Evolutionary conservation across 35 echinoderm and acorn worm species (phyloP).

Genomic region (Stichopus chloronotus): DNA sequence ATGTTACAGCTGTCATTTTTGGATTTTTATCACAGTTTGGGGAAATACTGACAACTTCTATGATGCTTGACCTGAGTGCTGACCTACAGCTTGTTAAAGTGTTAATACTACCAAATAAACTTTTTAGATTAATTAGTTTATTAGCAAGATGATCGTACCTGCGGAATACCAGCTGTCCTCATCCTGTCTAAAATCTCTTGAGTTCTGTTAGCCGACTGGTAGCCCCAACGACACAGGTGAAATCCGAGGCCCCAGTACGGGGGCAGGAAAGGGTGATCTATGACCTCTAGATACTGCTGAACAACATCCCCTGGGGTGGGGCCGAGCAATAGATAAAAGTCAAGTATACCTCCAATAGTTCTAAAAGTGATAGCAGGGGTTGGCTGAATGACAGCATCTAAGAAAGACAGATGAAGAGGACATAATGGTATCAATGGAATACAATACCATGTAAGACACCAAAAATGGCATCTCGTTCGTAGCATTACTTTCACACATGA

Average conservation of each 20-base stretch:
- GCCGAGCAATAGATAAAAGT: constrained; percentile 95
- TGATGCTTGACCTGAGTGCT: too few relatives aligned
- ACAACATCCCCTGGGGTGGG: constrained; percentile 79
- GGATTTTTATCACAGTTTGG: too few relatives aligned
- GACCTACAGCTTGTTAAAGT: too few relatives aligned
- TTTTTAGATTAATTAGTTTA: too few relatives aligned
- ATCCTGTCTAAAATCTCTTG: constrained; percentile 81
- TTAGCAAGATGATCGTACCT: constrained; percentile 53
- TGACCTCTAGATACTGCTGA: constrained; percentile 89
- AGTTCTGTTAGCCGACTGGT: constrained; percentile 79
- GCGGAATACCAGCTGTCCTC: constrained; percentile 76
- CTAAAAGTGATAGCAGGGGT: constrained; percentile 89
- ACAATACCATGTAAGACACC: too few relatives aligned
- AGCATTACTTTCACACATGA: too few relatives aligned
- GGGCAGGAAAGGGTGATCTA: constrained; percentile 86
- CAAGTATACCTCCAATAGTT: constrained; percentile 94
- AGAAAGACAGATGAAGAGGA: neutral
- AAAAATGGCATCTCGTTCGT: too few relatives aligned
- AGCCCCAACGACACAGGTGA: constrained; percentile 93
- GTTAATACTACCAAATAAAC: too few relatives aligned
- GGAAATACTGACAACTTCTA: too few relatives aligned
- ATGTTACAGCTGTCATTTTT: too few relatives aligned
- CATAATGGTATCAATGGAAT: too few relatives aligned
- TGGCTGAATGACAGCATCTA: constrained; percentile 90
- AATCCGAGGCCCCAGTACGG: constrained; percentile 95